Evolutionary conservation across 2,888 invertebrate genomes (phyloP), one percentile per base, ranked within the genome.

Genomic region (Lithophane ornitopus): DNA sequence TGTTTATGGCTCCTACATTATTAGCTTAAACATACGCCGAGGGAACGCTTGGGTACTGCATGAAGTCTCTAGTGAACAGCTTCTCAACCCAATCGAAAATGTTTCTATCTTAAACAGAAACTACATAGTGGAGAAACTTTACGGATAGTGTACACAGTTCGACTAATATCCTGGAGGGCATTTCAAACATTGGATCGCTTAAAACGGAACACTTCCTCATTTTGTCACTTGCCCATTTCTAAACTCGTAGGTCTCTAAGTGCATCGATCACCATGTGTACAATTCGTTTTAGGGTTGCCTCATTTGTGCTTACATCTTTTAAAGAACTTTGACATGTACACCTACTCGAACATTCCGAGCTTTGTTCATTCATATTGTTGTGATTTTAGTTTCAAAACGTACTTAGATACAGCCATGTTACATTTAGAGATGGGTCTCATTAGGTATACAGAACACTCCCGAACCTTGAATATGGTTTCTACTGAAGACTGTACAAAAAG

Each of bases 201-300:
- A 81, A 81, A 85, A 80, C 86, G 81, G 78, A 87, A 85, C 84
- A 87, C 80, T 87, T 87, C 84, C 88, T 84, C 80, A 78, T 87
- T 80, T 87, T 86, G 84, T 87, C 86, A 85, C 86, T 87, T 78
- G 76, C 74, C 87, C 76, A 80, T 82, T 84, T 84, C 88, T 78
- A 85, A 87, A 84, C 80, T 74, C 59, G 80, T 75, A 84, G 82
- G 78, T 78, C 86, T 71, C 80, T 81, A 80, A 87, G 81, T 85
- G 84, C 86, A 86, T 87, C 84, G 86, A 87, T 87, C 84, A 87
- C 81, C 78, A 84, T 80, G 81, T 86, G 80, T 81, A 84, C 78
- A 77, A 80, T 62, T 78, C 75, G 39, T 72, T 74, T n/a, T 61
- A 87, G 88, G 86, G 86, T n/a, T 87, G 78, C 9, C 84, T 22